phyloP scores from a whole-genome alignment of 2,888 invertebrate species.

The Agrilus cyanescens region DNA sequence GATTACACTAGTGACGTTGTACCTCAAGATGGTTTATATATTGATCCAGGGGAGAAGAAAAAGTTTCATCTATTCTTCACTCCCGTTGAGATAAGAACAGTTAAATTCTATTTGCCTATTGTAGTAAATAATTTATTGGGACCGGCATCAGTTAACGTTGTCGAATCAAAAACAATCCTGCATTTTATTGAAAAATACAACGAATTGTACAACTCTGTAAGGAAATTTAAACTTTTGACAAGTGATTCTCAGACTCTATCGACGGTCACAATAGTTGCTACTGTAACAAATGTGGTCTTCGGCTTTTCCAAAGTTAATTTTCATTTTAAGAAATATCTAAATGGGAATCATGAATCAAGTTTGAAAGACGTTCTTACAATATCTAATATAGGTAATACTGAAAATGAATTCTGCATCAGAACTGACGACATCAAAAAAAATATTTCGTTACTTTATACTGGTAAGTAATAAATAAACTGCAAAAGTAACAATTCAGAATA shows the following conservation, averaged over 20 bases:
- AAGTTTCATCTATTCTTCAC: slow-evolving; percentile 32
- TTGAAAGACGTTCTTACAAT: slow-evolving; percentile 6
- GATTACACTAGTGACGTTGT: slow-evolving; percentile 7
- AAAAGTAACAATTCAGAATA: no score
- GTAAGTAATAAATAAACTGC: no score
- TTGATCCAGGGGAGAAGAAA: slow-evolving; percentile 23
- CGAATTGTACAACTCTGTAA: neutral
- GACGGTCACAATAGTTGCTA: no score
- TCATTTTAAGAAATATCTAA: slow-evolving; percentile 2
- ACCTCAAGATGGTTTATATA: slow-evolving; percentile 9
- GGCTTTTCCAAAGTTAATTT: no score
- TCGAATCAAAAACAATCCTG: slow-evolving; percentile 13
- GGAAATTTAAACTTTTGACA: no score
- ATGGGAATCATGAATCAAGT: neutral
- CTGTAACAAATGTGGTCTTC: no score
- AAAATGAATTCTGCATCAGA: slow-evolving; percentile 22
- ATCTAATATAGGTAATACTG: slow-evolving; percentile 15
- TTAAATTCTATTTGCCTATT: slow-evolving; percentile 46
- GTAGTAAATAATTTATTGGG: slow-evolving; percentile 47
- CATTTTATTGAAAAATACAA: slow-evolving; percentile 15
- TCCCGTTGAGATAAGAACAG: slow-evolving; percentile 37
- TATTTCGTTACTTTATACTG: no score
- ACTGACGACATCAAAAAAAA: slow-evolving; percentile 19
- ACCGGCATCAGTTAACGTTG: slow-evolving; percentile 35
- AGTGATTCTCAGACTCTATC: no score